Conservation (phyloP, 2,797 vertebrate genomes). For the Nannoperca obscura region DNA sequence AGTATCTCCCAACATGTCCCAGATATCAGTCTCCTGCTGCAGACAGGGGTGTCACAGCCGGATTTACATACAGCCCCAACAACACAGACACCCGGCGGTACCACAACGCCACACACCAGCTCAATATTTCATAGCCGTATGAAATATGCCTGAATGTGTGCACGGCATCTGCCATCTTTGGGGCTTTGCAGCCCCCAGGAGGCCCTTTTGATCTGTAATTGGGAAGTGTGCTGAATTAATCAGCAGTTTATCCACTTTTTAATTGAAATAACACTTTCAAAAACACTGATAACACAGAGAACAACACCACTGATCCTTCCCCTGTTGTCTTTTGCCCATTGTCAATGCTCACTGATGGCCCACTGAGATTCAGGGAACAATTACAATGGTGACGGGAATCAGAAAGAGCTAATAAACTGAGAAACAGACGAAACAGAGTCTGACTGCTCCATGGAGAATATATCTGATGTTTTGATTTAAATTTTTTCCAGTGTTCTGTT, state of each 20-base stretch:
- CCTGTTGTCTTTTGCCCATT: conserved; percentile 71
- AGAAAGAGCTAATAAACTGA: conserved; percentile 55
- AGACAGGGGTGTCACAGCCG: conserved; percentile 72
- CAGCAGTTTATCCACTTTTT: conserved; percentile 96
- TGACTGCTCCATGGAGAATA: conserved; percentile 59
- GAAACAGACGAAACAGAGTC: conserved; percentile 42
- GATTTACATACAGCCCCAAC: conserved; percentile 80
- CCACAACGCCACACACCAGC: conserved; percentile 90
- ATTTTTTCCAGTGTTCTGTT: conserved; percentile 22
- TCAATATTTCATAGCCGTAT: conserved; percentile 97
- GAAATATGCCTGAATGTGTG: conserved; percentile 96
- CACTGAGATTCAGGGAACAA: conserved; percentile 59
- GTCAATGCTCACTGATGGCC: conserved; percentile 70
- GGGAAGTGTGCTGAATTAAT: conserved; percentile 99
- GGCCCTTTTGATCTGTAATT: conserved; percentile 97
- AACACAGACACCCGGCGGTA: conserved; percentile 82
- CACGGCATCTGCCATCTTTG: conserved; percentile 96
- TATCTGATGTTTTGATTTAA: conserved; percentile 28
- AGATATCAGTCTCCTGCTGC: conserved; percentile 81
- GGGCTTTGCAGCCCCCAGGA: conserved; percentile 90
- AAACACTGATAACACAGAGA: conserved; percentile 85
- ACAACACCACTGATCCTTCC: conserved; percentile 87
- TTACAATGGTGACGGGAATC: conserved; percentile 48
- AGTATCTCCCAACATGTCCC: conserved; percentile 76
- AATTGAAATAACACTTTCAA: conserved; percentile 92